Percentiles rank a stretch among this genome's conserved stretches.
Evolutionary conservation across 2,113 vertebrate species (phyloP).

Genomic region (Porphyrio hochstetteri): DNA sequence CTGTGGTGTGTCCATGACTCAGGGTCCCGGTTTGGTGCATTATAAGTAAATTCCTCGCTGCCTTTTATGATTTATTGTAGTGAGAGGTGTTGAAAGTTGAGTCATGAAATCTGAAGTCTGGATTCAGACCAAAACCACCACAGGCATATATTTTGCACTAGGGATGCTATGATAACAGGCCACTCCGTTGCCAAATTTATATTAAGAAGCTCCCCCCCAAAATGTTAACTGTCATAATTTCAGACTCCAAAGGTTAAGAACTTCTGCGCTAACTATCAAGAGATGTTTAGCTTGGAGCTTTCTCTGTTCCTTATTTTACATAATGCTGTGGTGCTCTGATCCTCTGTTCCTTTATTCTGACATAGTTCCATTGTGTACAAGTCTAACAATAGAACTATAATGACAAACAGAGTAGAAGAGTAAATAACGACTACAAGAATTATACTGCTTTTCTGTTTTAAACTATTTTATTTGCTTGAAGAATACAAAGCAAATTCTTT

Average conservation of each 20-base stretch:
- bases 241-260: conserved; percentile 40
- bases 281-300: conserved; percentile 30
- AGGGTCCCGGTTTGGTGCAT: not conserved
- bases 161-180: conserved; percentile 7
- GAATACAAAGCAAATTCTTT: not conserved
- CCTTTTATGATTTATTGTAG: conserved; percentile 59
- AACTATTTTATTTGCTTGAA: not conserved
- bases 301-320: conserved; percentile 6
- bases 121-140: conserved; percentile 41
- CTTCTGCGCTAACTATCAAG: not conserved
- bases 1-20: not conserved
- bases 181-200: not conserved
- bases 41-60: conserved; percentile 34
- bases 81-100: conserved; percentile 59
- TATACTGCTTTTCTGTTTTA: not conserved
- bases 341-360: not conserved
- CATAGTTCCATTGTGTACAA: not conserved
- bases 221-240: conserved; percentile 54
- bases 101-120: conserved; percentile 55
- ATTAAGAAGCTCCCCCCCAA: not conserved
- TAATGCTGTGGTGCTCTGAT: not conserved
- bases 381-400: not conserved
- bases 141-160: conserved; percentile 49
- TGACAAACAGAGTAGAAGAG: not conserved
- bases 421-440: not conserved